These are phyloP conservation scores for Venusia cambrica DNA, from an alignment of 2,888 invertebrate genomes.

Conservation along the genomic window DNA sequence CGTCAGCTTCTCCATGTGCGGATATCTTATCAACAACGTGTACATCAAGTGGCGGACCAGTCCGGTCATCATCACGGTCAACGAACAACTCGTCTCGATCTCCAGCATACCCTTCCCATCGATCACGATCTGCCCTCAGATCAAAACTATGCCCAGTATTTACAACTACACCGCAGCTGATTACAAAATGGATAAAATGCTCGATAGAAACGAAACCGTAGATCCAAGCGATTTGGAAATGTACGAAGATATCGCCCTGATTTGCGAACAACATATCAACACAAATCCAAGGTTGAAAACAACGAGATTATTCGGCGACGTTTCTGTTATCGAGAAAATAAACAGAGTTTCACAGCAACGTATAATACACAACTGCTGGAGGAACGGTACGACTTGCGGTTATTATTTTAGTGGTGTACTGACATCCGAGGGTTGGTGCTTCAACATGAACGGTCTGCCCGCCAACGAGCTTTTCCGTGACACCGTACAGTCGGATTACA, in stretches of 20 bases:
- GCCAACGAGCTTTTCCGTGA: constrained; percentile 37
- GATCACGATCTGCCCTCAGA: constrained; percentile 48
- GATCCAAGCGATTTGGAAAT: too few species aligned
- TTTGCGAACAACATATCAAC: too few species aligned
- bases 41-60: constrained; percentile 47
- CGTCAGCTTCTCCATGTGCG: constrained; percentile 37
- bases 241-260: too few species aligned
- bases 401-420: constrained; percentile 31
- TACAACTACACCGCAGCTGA: too few species aligned
- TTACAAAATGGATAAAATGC: too few species aligned
- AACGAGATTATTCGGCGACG: too few species aligned
- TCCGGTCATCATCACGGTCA: constrained; percentile 50
- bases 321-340: too few species aligned
- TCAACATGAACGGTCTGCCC: constrained; percentile 39
- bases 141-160: constrained; percentile 30
- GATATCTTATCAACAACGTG: constrained; percentile 39
- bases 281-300: too few species aligned
- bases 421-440: constrained; percentile 47
- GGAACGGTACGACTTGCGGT: neutral
- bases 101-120: constrained; percentile 52
- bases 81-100: constrained; percentile 41
- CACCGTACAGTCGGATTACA: constrained; percentile 1
- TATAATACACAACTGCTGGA: too few species aligned
- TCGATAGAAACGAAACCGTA: too few species aligned
- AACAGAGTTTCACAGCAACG: too few species aligned